phyloP scores from a whole-genome alignment of 2,888 invertebrate genomes.

The Thumatha senex region DNA sequence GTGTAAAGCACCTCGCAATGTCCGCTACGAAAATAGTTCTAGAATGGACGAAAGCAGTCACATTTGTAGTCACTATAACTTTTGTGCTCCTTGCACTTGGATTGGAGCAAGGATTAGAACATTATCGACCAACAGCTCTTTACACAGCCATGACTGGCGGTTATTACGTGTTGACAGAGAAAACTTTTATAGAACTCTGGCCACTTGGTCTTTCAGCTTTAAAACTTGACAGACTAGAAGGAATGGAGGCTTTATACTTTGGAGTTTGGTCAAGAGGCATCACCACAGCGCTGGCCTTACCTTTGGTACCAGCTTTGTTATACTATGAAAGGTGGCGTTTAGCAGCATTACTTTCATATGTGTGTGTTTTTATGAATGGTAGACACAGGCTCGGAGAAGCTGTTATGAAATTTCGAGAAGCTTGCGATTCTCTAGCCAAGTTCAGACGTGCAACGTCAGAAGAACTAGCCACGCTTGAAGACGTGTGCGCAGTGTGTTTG shows the following conservation, averaged over 20 bases:
- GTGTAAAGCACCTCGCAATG: conserved; percentile 91
- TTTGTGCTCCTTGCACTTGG: conserved; percentile 90
- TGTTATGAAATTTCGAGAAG: conserved; percentile 79
- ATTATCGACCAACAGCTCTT: conserved; percentile 87
- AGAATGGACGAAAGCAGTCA: conserved; percentile 92
- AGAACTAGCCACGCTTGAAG: conserved; percentile 87
- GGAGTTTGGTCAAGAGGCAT: conserved; percentile 85
- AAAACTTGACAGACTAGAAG: conserved; percentile 86
- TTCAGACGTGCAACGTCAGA: conserved; percentile 86
- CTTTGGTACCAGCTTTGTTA: conserved; percentile 82
- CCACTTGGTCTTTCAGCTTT: conserved; percentile 82
- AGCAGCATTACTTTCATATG: conserved; percentile 83
- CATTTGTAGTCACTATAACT: conserved; percentile 90
- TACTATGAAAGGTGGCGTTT: conserved; percentile 84
- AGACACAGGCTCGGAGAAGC: conserved; percentile 85
- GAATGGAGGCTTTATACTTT: conserved; percentile 88
- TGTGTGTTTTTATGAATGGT: conserved; percentile 86
- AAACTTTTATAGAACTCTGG: conserved; percentile 87
- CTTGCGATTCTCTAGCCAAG: conserved; percentile 84
- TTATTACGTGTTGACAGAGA: conserved; percentile 89
- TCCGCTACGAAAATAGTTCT: conserved; percentile 91
- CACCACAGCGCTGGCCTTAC: conserved; percentile 82
- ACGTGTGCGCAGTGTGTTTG: conserved; percentile 91
- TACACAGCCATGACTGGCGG: conserved; percentile 87
- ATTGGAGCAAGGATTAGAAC: conserved; percentile 88